These are phyloP conservation scores for cattle (Bos taurus) DNA, from an alignment of 2,113 vertebrate species.

Conservation along the genomic window ARS-UCD2.0 NC_037347.1:29059001-29059500, in stretches of 20 bases:
- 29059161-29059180: neutral
- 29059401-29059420: no score
- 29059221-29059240: neutral
- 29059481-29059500: no score
- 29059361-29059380: no score
- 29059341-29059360: no score
- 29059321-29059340: neutral
- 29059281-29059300: neutral
- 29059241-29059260: neutral
- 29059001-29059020: neutral
- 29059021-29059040: neutral
- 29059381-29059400: no score
- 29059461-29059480: no score
- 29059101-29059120: neutral
- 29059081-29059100: neutral
- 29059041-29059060: neutral
- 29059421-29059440: no score
- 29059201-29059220: neutral
- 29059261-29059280: neutral
- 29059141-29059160: neutral
- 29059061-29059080: neutral
- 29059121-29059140: neutral
- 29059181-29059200: neutral
- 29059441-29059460: no score
- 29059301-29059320: neutral